phyloP scores from a whole-genome alignment of 1,140 invertebrate species.

The Drosophila nebulosa region DNA sequence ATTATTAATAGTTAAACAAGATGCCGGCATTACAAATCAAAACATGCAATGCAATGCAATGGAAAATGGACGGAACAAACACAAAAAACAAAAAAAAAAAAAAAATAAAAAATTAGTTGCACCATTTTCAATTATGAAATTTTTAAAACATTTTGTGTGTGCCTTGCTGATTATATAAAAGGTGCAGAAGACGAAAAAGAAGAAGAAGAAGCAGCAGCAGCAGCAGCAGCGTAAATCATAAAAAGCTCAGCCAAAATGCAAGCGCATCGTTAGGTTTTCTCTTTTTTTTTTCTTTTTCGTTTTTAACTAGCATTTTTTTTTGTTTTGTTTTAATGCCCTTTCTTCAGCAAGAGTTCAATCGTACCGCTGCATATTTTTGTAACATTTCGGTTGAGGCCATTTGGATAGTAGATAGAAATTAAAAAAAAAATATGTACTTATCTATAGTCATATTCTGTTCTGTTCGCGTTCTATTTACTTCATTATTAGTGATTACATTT shows the following conservation, averaged over 20 bases:
- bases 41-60: constrained; percentile 1
- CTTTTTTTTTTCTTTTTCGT: background rate
- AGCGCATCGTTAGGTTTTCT: background rate
- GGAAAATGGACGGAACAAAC: constrained; percentile 28
- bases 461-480: too few relatives aligned
- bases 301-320: background rate
- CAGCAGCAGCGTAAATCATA: constrained; percentile 45
- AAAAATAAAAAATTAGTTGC: constrained; percentile 61
- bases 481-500: too few relatives aligned
- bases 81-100: constrained; percentile 47
- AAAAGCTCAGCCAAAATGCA: constrained; percentile 24
- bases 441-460: too few relatives aligned
- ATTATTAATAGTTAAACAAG: constrained; percentile 2
- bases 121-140: constrained; percentile 78
- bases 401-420: too few relatives aligned
- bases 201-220: background rate
- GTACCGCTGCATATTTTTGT: too few relatives aligned
- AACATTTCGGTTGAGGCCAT: too few relatives aligned
- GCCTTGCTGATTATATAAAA: constrained; percentile 46
- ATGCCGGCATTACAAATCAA: background rate
- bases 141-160: constrained; percentile 25
- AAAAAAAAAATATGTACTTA: too few relatives aligned
- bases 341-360: too few relatives aligned
- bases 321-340: background rate
- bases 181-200: background rate